Percentiles rank a stretch among this genome's conserved stretches.
These are phyloP conservation scores for Tribolium castaneum DNA, from an alignment of 1,140 invertebrate species.

Conservation along the genomic window DNA sequence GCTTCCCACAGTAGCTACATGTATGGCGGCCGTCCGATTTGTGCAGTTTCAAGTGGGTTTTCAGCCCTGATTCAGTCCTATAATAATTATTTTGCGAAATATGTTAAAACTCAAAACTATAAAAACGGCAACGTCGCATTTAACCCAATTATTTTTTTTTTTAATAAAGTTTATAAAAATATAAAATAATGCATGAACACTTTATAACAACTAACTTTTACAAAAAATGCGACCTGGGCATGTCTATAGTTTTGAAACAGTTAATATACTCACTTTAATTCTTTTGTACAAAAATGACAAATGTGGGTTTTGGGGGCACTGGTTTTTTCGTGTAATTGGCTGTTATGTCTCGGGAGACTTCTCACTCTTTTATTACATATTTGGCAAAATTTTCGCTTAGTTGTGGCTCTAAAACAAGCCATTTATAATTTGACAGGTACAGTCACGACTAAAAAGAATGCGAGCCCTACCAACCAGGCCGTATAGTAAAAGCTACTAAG, in stretches of 20 bases:
- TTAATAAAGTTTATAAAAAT: too few species aligned
- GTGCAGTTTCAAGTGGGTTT: conserved; percentile 43
- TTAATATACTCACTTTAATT: conserved; percentile 39
- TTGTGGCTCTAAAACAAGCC: conserved; percentile 34
- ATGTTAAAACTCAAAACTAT: too few species aligned
- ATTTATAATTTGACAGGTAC: conserved; percentile 19
- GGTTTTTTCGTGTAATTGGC: background rate
- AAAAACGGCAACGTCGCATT: too few species aligned
- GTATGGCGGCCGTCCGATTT: conserved; percentile 44
- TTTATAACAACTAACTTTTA: too few species aligned
- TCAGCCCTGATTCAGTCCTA: background rate
- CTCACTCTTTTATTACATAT: background rate
- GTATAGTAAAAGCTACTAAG: too few species aligned
- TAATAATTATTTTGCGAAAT: too few species aligned
- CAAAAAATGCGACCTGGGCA: too few species aligned
- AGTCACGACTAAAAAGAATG: too few species aligned
- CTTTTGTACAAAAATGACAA: conserved; percentile 46
- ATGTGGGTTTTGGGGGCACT: background rate
- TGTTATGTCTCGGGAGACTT: background rate
- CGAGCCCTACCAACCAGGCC: too few species aligned
- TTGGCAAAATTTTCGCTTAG: conserved; percentile 38
- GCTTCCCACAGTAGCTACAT: conserved; percentile 48
- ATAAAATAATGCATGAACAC: too few species aligned
- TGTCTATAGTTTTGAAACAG: too few species aligned
- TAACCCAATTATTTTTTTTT: too few species aligned